A percentile compares a stretch with the other conserved stretches of the same genome.
These are phyloP conservation scores for Porites lutea DNA, from an alignment of 64 coral and sea anemone species.

Conservation along the genomic window DNA sequence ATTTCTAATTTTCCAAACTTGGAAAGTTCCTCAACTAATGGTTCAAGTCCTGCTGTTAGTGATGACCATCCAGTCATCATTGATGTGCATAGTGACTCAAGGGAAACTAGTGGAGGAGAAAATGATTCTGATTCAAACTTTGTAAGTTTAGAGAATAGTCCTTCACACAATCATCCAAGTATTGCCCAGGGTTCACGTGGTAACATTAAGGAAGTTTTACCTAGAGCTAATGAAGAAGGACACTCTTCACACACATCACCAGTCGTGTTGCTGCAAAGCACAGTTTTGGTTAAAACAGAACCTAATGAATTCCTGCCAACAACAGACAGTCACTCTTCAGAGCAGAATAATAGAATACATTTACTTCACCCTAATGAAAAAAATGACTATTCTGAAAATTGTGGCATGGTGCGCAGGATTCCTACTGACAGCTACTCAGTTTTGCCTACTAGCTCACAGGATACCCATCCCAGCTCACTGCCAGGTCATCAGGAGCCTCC, in stretches of 20 bases:
- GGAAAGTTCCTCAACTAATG: slow-evolving; percentile 63
- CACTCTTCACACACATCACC: neutral
- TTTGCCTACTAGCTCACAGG: slow-evolving; percentile 23
- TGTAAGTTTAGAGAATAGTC: slow-evolving; percentile 29
- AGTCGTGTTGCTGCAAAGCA: slow-evolving; percentile 62
- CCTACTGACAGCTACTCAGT: neutral
- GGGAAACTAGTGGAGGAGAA: slow-evolving; percentile 57
- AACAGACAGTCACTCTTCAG: neutral
- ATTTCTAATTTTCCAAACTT: slow-evolving; percentile 8
- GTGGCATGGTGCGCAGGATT: neutral
- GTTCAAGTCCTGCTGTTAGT: slow-evolving; percentile 57
- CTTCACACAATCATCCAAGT: neutral
- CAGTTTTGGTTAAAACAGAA: slow-evolving; percentile 65
- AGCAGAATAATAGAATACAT: neutral
- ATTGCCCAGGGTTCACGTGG: neutral
- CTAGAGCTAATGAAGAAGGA: neutral
- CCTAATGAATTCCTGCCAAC: slow-evolving; percentile 41
- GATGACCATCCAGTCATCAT: slow-evolving; percentile 39
- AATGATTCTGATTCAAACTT: slow-evolving; percentile 74
- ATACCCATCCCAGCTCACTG: neutral
- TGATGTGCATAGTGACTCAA: slow-evolving; percentile 55
- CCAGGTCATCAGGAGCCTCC: neutral
- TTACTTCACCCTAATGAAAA: neutral
- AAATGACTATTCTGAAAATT: neutral
- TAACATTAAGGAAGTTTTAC: neutral